Conservation (phyloP, 2,888 invertebrate genomes). For the Xylocampa areola region DNA sequence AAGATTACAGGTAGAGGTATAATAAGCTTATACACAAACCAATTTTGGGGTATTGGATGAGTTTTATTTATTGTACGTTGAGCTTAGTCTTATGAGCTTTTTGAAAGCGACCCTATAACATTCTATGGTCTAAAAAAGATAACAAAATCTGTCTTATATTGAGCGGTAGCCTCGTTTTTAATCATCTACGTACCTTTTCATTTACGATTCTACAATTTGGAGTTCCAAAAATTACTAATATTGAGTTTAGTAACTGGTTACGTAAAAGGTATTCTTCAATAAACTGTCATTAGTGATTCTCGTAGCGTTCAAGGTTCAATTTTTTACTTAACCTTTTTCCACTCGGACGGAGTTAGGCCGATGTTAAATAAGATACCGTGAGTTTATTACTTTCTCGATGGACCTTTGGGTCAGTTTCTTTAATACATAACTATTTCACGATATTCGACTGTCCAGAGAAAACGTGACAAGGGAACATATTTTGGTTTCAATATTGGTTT, state of each 20-base stretch:
- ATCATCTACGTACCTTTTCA: background rate
- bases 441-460: constrained; percentile 36
- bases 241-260: constrained; percentile 11
- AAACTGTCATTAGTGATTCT: constrained; percentile 53
- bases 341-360: constrained; percentile 48
- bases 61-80: too few relatives aligned
- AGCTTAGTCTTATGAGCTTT: too few relatives aligned
- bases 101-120: too few relatives aligned
- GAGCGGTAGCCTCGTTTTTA: background rate
- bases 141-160: too few relatives aligned
- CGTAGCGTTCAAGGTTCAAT: constrained; percentile 41
- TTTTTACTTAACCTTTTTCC: constrained; percentile 61
- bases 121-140: too few relatives aligned
- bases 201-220: background rate
- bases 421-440: constrained; percentile 52
- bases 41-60: constrained; percentile 33
- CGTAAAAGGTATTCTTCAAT: constrained; percentile 30
- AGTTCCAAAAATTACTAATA: constrained; percentile 19
- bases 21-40: constrained; percentile 37
- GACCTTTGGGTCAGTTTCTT: constrained; percentile 50
- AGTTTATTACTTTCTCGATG: constrained; percentile 61
- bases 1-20: constrained; percentile 88
- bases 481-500: constrained; percentile 16
- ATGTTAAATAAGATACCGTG: constrained; percentile 58
- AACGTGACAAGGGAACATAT: constrained; percentile 21